Conservation (phyloP, 2,113 vertebrate genomes). For the Callaeas wilsoni region DNA sequence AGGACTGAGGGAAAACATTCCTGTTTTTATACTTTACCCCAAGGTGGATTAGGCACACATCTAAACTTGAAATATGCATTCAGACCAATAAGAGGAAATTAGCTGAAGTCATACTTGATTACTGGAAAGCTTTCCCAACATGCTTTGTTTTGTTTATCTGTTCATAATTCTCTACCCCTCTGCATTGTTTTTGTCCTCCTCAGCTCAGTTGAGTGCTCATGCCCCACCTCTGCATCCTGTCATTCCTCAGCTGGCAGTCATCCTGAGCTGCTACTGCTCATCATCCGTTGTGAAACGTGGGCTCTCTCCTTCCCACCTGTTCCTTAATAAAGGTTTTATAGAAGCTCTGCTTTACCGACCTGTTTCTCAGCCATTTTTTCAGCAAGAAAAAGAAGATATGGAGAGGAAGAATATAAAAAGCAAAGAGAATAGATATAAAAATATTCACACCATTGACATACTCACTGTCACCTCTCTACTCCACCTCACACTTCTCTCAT, state of each 20-base stretch:
- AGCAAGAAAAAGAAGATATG: not conserved
- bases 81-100: not conserved
- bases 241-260: not conserved
- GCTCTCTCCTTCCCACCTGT: not conserved
- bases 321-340: not conserved
- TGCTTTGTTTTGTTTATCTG: not conserved
- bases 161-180: not conserved
- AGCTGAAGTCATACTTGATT: not conserved
- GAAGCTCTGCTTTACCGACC: not conserved
- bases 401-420: not conserved
- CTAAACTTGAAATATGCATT: not conserved
- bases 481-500: not conserved
- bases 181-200: not conserved
- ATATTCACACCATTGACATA: not conserved
- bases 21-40: not conserved
- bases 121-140: not conserved
- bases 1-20: not conserved
- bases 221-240: slow-evolving; percentile 2
- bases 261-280: not conserved
- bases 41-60: not conserved
- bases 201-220: not conserved
- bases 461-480: not conserved
- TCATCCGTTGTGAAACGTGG: not conserved
- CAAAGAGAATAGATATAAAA: not conserved
- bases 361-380: not conserved